Conservation (phyloP, 2,797 vertebrate species). For the Vultur gryphus region DNA sequence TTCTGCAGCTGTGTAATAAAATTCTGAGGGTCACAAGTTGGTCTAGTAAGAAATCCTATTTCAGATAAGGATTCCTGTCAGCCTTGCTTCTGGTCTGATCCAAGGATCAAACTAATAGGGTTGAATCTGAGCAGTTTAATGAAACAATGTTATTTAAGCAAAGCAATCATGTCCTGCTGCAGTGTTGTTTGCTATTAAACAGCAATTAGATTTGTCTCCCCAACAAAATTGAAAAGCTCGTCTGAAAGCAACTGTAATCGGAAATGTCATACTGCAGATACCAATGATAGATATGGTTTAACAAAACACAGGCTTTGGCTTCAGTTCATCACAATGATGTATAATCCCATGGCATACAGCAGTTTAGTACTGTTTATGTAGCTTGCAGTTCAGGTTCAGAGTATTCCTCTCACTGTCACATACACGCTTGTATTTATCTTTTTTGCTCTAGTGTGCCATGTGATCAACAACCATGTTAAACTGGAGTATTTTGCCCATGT, state of each 20-base stretch:
- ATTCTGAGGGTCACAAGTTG: background rate
- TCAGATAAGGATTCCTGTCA: background rate
- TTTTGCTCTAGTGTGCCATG: accelerated
- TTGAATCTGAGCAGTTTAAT: background rate
- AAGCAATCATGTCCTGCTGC: slow-evolving; percentile 6
- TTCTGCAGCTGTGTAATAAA: background rate
- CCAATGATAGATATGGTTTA: accelerated
- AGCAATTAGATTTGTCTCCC: slow-evolving; percentile 26
- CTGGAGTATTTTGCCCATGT: background rate
- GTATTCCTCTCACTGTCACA: background rate
- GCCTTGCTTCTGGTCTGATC: background rate
- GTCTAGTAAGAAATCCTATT: background rate
- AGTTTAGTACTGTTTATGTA: background rate
- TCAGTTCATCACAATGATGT: background rate
- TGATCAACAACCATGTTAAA: background rate
- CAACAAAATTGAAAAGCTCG: background rate
- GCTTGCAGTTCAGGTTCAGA: background rate
- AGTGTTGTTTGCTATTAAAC: background rate
- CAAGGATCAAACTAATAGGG: background rate
- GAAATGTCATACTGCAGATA: slow-evolving; percentile 3
- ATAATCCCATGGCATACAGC: background rate
- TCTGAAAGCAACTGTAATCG: background rate
- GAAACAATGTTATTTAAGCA: slow-evolving; percentile 12
- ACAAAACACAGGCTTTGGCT: slow-evolving; percentile 11
- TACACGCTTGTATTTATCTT: accelerated